phyloP scores from a whole-genome alignment of 2,888 invertebrate species.

The Pachliopta kotzebuea region DNA sequence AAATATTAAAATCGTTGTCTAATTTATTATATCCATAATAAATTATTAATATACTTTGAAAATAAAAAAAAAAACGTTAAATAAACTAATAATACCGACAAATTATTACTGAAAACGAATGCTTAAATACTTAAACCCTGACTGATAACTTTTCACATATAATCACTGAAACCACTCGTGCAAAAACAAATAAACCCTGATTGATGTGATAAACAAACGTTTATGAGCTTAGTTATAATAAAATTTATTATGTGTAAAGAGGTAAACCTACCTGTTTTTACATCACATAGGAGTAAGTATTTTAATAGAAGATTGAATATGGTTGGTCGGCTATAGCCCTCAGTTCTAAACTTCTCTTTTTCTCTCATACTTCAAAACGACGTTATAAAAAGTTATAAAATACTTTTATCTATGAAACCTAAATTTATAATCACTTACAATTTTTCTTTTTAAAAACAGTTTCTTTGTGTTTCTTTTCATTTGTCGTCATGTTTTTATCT shows the following conservation, averaged over 20 bases:
- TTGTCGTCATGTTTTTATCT: conserved; percentile 28
- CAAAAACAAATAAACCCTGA: conserved; percentile 6
- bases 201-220: conserved; percentile 10
- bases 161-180: background rate
- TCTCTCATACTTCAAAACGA: conserved; percentile 2
- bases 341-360: conserved; percentile 49
- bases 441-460: conserved; percentile 23
- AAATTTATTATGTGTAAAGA: conserved; percentile 9
- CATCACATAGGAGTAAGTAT: conserved; percentile 23
- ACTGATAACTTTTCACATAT: background rate
- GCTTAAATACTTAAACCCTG: background rate
- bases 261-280: conserved; percentile 24
- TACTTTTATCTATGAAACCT: background rate
- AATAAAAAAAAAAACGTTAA: background rate
- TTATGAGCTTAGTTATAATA: conserved; percentile 4
- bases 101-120: background rate
- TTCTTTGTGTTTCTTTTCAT: background rate
- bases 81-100: background rate
- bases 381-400: conserved; percentile 32
- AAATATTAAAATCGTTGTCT: no score
- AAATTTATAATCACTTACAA: conserved; percentile 31
- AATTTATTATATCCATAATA: no score
- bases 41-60: background rate
- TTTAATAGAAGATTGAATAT: conserved; percentile 27
- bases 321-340: conserved; percentile 63